Evolutionary conservation across 2,797 vertebrate genomes (phyloP).

Genomic region (Bradypodion pumilum): DNA sequence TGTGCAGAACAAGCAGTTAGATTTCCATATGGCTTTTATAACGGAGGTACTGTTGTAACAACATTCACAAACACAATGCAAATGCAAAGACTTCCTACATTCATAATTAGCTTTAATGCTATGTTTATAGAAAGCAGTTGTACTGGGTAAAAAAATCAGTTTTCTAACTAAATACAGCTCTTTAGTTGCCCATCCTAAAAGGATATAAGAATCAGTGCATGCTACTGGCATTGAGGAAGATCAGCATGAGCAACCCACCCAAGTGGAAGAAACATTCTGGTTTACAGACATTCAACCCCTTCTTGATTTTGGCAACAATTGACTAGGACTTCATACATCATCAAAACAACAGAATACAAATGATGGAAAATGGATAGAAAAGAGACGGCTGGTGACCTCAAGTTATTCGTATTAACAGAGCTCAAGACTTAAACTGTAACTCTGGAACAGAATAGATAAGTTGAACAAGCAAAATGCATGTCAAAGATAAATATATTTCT

Average conservation of each 20-base stretch:
- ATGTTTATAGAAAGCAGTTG: constrained; percentile 23
- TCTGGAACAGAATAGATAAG: constrained; percentile 3
- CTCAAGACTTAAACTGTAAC: background rate
- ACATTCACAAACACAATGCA: constrained; percentile 55
- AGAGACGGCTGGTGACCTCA: background rate
- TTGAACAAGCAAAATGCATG: background rate
- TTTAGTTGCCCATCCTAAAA: constrained; percentile 21
- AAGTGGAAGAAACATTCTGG: background rate
- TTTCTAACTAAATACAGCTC: constrained; percentile 21
- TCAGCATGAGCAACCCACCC: constrained; percentile 9
- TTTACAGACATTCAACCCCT: constrained; percentile 30
- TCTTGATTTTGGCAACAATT: constrained; percentile 38
- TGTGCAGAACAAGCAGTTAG: constrained; percentile 58
- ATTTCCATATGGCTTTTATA: constrained; percentile 78
- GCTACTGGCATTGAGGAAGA: constrained; percentile 33
- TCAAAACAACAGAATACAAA: constrained; percentile 11
- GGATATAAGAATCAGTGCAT: constrained; percentile 38
- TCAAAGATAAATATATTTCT: background rate
- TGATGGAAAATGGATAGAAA: constrained; percentile 11
- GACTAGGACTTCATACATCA: constrained; percentile 13
- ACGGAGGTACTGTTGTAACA: constrained; percentile 69
- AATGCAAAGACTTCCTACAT: constrained; percentile 47
- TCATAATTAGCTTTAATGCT: constrained; percentile 42
- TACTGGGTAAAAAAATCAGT: constrained; percentile 29
- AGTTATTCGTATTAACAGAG: background rate